These are phyloP conservation scores for Mohoua ochrocephala DNA, from an alignment of 2,113 vertebrate species.

Conservation along the genomic window DNA sequence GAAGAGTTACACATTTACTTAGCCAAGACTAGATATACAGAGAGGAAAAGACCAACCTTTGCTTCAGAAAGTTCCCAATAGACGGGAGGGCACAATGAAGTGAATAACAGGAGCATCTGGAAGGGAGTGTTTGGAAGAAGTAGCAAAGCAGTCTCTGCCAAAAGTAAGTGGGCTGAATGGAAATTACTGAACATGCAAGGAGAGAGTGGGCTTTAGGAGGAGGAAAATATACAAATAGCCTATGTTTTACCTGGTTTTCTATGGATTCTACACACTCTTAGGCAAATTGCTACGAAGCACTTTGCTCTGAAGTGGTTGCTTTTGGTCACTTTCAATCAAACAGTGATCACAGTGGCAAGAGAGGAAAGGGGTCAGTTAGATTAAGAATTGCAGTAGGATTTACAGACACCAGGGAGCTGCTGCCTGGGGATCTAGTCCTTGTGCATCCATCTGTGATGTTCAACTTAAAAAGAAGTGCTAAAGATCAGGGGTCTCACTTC, in stretches of 20 bases:
- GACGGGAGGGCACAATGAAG: neutral
- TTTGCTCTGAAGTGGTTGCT: neutral
- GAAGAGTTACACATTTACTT: neutral
- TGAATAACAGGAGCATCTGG: neutral
- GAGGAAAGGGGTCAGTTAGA: neutral
- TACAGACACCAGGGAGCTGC: neutral
- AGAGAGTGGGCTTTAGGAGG: neutral
- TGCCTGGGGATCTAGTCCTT: neutral
- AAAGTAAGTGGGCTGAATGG: neutral
- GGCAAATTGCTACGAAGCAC: neutral
- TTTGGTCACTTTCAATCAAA: neutral
- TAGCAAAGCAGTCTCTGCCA: neutral
- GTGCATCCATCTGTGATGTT: neutral
- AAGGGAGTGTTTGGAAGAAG: neutral
- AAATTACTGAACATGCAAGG: neutral
- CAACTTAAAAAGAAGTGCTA: neutral
- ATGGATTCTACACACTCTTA: neutral
- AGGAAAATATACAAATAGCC: neutral
- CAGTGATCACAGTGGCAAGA: neutral
- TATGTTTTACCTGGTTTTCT: neutral
- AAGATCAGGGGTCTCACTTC: neutral
- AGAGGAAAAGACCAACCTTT: neutral
- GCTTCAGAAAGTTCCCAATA: neutral
- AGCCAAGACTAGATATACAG: neutral
- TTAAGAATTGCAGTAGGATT: neutral